Evolutionary conservation across 2,113 vertebrate species (phyloP).

Genomic region (Gymnobelideus leadbeateri): DNA sequence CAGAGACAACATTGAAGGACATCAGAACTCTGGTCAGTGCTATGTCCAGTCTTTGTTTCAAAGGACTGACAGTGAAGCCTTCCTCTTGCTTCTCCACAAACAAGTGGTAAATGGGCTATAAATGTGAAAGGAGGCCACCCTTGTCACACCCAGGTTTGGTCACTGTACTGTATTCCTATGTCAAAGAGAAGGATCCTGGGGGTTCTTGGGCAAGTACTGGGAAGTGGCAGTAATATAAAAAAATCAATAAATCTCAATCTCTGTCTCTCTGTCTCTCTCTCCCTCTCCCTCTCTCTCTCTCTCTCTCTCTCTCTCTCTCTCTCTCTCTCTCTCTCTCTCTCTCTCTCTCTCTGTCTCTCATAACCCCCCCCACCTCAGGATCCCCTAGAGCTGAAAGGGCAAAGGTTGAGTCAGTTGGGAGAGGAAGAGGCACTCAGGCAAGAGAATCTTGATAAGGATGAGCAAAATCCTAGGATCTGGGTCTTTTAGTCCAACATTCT

Average conservation of each 20-base stretch:
- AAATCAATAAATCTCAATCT: neutral
- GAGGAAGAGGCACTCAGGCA: neutral
- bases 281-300: too few relatives aligned
- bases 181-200: neutral
- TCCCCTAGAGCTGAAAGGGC: neutral
- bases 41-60: neutral
- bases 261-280: too few relatives aligned
- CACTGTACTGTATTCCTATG: neutral
- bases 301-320: too few relatives aligned
- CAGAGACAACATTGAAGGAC: neutral
- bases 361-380: too few relatives aligned
- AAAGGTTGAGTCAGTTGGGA: neutral
- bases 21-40: neutral
- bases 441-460: neutral
- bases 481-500: neutral
- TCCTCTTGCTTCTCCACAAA: neutral
- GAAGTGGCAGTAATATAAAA: neutral
- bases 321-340: too few relatives aligned
- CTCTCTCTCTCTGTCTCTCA: too few relatives aligned
- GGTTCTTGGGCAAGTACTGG: neutral
- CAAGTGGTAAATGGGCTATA: neutral
- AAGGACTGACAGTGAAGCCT: neutral
- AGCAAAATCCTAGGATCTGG: neutral
- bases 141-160: neutral
- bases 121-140: neutral